These are phyloP conservation scores for Luffia ferchaultella DNA, from an alignment of 2,888 invertebrate species.

Conservation along the genomic window DNA sequence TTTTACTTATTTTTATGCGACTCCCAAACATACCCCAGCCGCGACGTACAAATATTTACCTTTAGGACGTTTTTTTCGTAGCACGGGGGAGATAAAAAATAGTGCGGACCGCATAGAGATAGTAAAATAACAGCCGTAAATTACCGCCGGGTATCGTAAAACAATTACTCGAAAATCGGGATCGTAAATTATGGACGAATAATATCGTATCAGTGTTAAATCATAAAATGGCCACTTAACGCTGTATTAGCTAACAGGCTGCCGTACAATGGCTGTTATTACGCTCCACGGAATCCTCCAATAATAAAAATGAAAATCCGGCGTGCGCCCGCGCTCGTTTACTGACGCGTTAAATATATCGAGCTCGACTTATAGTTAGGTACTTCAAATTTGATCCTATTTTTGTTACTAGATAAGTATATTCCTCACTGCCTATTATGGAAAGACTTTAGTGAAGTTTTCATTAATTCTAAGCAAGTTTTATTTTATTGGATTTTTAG, in stretches of 20 bases:
- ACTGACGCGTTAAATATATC: slow-evolving; percentile 9
- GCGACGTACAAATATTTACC: neutral
- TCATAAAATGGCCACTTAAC: slow-evolving; percentile 59
- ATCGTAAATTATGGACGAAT: slow-evolving; percentile 46
- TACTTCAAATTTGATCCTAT: too few relatives aligned
- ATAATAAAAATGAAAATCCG: slow-evolving; percentile 30
- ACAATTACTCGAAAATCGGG: slow-evolving; percentile 50
- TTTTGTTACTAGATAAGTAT: too few relatives aligned
- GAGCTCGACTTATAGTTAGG: too few relatives aligned
- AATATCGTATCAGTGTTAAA: slow-evolving; percentile 58
- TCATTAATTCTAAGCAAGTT: too few relatives aligned
- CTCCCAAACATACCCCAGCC: neutral
- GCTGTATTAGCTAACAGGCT: slow-evolving; percentile 52
- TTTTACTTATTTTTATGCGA: neutral
- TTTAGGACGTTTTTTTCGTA: neutral
- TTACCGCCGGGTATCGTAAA: slow-evolving; percentile 43
- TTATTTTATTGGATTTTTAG: too few relatives aligned
- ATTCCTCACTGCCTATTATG: too few relatives aligned
- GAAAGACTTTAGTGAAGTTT: too few relatives aligned
- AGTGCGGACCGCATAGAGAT: neutral
- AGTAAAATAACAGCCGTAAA: neutral
- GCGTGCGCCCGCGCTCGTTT: slow-evolving; percentile 21
- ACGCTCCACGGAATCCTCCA: slow-evolving; percentile 48
- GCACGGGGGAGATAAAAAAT: neutral
- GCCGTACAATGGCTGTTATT: slow-evolving; percentile 61